Evolutionary conservation across 2,113 vertebrate genomes (phyloP).

Genomic region (Microcebus ravelobensis): DNA sequence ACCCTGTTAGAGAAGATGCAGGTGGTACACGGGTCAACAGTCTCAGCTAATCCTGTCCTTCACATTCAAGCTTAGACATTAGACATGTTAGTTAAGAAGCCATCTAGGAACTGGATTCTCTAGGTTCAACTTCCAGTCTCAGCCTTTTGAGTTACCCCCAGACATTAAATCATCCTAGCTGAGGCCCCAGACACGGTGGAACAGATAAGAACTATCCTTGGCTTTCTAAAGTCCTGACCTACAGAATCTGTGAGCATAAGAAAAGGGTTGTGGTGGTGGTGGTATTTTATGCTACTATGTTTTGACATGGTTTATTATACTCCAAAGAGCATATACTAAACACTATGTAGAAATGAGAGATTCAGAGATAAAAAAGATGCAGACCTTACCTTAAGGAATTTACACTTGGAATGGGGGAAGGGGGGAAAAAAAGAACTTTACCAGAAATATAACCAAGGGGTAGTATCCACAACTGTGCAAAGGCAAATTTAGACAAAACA

Average conservation of each 20-base stretch:
- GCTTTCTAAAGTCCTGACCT: not conserved
- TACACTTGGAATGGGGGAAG: not conserved
- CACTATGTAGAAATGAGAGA: not conserved
- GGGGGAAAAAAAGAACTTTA: not conserved
- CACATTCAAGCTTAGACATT: not conserved
- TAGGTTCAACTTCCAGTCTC: not conserved
- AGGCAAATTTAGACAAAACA: slow-evolving; percentile 8
- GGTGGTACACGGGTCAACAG: not conserved
- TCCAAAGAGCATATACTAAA: not conserved
- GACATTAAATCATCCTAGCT: not conserved
- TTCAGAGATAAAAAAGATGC: not conserved
- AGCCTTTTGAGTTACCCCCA: not conserved
- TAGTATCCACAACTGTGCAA: not conserved
- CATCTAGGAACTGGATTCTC: not conserved
- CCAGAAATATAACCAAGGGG: not conserved
- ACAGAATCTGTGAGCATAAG: not conserved
- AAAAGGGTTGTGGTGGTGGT: not conserved
- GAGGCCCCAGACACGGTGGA: not conserved
- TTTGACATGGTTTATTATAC: not conserved
- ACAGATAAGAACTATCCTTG: not conserved
- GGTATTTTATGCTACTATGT: not conserved
- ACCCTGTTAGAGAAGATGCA: not conserved
- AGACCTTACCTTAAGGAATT: slow-evolving; percentile 38
- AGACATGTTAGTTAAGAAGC: not conserved
- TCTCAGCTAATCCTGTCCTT: not conserved